phyloP scores from a whole-genome alignment of 2,113 vertebrate genomes.

The Scalopus aquaticus region DNA sequence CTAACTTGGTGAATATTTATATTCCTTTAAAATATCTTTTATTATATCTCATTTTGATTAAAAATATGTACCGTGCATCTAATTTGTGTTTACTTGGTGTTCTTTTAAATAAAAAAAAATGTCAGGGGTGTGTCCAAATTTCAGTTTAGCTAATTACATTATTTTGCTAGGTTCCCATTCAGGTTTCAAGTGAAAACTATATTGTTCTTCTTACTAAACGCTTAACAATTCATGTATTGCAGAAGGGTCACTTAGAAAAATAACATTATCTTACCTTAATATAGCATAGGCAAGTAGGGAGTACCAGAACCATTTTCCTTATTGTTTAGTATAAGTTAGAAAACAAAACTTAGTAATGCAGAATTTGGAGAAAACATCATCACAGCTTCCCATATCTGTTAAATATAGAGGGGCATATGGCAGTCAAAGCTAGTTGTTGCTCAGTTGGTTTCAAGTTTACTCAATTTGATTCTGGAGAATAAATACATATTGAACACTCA shows the following conservation, averaged over 20 bases:
- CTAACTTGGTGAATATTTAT: constrained; percentile 12
- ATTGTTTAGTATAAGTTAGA: neutral
- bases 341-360: neutral
- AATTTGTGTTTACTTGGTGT: constrained; percentile 57
- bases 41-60: constrained; percentile 41
- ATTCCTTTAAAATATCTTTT: constrained; percentile 30
- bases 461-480: neutral
- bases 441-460: neutral
- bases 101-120: constrained; percentile 39
- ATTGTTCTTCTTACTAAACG: constrained; percentile 18
- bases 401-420: neutral
- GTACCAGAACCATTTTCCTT: neutral
- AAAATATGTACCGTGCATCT: neutral
- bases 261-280: neutral
- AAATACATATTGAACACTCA: neutral
- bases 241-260: neutral
- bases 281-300: neutral
- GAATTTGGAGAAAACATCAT: neutral
- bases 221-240: neutral
- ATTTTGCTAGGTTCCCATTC: neutral
- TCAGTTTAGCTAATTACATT: constrained; percentile 35
- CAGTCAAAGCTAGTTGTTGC: neutral
- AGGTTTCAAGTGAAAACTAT: constrained; percentile 40
- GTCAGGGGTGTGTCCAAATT: constrained; percentile 33
- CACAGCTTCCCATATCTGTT: neutral